Evolutionary conservation across 2,888 invertebrate genomes (phyloP).

Genomic region (Chloroclystis v-ata): DNA sequence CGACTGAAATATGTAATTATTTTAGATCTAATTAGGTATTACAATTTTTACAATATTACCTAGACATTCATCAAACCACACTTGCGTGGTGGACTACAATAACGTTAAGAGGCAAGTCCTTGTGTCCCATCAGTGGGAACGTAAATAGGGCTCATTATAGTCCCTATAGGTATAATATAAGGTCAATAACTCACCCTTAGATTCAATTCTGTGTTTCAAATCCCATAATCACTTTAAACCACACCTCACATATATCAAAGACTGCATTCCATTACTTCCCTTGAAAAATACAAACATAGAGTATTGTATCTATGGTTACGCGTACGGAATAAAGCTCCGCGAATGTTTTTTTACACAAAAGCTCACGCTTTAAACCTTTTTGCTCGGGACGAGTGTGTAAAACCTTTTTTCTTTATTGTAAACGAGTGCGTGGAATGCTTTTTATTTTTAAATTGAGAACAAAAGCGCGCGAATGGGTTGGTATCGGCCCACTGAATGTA

Average conservation of each 20-base stretch:
- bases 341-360: constrained; percentile 9
- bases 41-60: too few relatives aligned
- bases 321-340: constrained; percentile 5
- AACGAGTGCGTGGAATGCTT: constrained; percentile 18
- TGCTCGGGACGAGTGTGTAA: constrained; percentile 7
- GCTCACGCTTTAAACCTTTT: constrained; percentile 14
- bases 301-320: constrained; percentile 6
- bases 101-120: too few relatives aligned
- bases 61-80: too few relatives aligned
- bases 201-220: constrained; percentile 10
- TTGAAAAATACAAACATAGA: constrained; percentile 5
- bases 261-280: constrained; percentile 14
- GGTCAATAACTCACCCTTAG: constrained; percentile 6
- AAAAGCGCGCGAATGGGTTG: constrained; percentile 35
- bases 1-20: too few relatives aligned
- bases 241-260: constrained; percentile 7
- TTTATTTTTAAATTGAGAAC: constrained; percentile 20
- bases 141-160: too few relatives aligned
- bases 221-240: constrained; percentile 11
- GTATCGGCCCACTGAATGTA: constrained; percentile 38
- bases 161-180: too few relatives aligned
- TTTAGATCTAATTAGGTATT: too few relatives aligned
- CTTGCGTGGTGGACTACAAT: too few relatives aligned
- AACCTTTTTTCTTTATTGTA: constrained; percentile 15
- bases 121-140: too few relatives aligned